Evolutionary conservation across 2,888 invertebrate genomes (phyloP).

Genomic region (Ennomos quercinarius): DNA sequence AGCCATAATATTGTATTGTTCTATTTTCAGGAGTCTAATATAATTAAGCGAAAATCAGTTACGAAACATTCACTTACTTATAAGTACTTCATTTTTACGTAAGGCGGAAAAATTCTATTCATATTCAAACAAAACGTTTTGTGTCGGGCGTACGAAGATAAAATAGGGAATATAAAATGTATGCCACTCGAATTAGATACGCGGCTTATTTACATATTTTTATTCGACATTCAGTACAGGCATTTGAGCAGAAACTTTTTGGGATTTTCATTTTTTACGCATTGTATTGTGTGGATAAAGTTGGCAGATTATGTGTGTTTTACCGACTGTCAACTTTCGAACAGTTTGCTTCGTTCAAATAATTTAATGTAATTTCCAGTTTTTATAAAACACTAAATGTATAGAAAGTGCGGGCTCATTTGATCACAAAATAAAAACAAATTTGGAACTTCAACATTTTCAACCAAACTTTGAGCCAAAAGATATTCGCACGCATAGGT

Average conservation of each 20-base stretch:
- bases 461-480: too few species aligned
- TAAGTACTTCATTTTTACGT: neutral
- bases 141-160: constrained; percentile 19
- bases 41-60: too few species aligned
- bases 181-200: constrained; percentile 27
- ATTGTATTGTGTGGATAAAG: constrained; percentile 12
- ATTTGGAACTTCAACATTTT: too few species aligned
- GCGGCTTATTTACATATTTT: constrained; percentile 29
- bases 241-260: constrained; percentile 24
- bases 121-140: constrained; percentile 22
- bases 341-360: neutral
- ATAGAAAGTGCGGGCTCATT: too few species aligned
- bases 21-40: too few species aligned
- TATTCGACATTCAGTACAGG: constrained; percentile 24
- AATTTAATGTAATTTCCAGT: neutral
- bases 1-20: too few species aligned
- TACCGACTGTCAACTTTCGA: neutral
- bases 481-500: too few species aligned
- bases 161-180: constrained; percentile 28
- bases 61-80: too few species aligned
- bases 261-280: constrained; percentile 21
- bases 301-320: constrained; percentile 3
- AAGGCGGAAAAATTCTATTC: constrained; percentile 16
- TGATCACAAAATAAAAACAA: too few species aligned
- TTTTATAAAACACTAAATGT: too few species aligned